Base-by-base conservation (phyloP, 2,797 vertebrate species). In the Dallia pectoralis region DNA sequence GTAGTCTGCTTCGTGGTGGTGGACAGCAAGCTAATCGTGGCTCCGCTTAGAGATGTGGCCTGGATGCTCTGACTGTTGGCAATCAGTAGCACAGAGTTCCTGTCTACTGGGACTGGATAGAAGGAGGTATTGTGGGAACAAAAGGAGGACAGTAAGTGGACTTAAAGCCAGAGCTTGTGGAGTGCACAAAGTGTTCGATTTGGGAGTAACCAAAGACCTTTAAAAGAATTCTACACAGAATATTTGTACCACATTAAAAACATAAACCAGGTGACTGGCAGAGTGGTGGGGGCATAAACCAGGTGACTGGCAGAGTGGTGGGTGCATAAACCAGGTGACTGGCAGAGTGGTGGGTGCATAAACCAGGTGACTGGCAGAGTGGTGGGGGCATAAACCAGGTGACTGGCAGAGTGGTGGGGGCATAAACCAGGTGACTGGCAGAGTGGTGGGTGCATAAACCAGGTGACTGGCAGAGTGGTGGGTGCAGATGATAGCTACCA, bases 61-160 rank as follows among this genome's bases (percentile, higher is more conserved):
- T 98, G 92, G 88, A 99, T 97, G 92, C 96, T 99, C 90, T 98
- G 96, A 33, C 96, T 97, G 89, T 97, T 99, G 83, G 97, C 97
- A 0, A 99, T 98, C 83, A 99, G 91, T 75, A 99, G 89, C 73
- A 98, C 94, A 0, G 97, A 94, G 4, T 95, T 95, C n/a, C 97
- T 94, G 30, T 98, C 97, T 64, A 98, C 97, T 0, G 97, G 97
- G 63, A 96, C 97, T 99, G 87, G 27, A 79, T 44, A 71, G n/a
- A 61, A n/a, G n/a, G n/a, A n/a, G n/a, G n/a, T n/a, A n/a, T n/a
- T n/a, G n/a, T n/a, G n/a, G n/a, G n/a, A n/a, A n/a, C n/a, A n/a
- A n/a, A n/a, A n/a, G n/a, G n/a, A n/a, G n/a, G n/a, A n/a, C n/a
- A n/a, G n/a, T n/a, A n/a, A n/a, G n/a, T n/a, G n/a, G n/a, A n/a